Conservation (phyloP, 2,797 vertebrate genomes). For the Peromyscus melanophrys region DNA sequence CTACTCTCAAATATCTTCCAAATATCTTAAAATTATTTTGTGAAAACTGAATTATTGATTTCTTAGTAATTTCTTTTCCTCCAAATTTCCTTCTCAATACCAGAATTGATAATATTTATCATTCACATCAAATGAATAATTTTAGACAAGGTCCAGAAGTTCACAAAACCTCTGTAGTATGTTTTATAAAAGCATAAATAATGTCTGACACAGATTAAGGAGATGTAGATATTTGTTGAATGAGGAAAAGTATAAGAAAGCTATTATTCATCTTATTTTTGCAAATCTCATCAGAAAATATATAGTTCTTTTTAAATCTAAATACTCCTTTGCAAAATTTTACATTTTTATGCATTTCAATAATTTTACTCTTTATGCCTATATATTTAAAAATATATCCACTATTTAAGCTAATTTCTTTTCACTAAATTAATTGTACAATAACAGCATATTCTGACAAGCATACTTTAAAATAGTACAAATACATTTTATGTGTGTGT, state of each 20-base stretch:
- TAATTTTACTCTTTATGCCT: background rate
- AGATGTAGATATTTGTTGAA: background rate
- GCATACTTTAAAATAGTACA: background rate
- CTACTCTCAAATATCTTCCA: background rate
- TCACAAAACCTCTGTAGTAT: background rate
- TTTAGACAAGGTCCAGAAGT: background rate
- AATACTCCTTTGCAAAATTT: background rate
- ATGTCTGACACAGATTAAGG: background rate
- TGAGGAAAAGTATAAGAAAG: background rate
- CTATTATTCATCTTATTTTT: background rate
- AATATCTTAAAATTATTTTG: background rate
- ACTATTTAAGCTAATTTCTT: background rate
- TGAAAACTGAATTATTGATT: background rate
- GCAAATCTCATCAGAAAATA: background rate
- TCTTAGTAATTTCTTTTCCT: background rate
- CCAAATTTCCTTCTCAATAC: background rate
- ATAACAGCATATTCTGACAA: background rate
- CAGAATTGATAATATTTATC: background rate
- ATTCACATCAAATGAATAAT: background rate
- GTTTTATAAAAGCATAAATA: background rate
- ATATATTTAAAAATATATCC: background rate
- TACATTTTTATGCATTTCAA: background rate
- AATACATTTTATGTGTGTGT: background rate
- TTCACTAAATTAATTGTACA: background rate
- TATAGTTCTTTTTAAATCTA: background rate